phyloP scores from a whole-genome alignment of 2,797 vertebrate genomes.

The Pelobates cultripes region DNA sequence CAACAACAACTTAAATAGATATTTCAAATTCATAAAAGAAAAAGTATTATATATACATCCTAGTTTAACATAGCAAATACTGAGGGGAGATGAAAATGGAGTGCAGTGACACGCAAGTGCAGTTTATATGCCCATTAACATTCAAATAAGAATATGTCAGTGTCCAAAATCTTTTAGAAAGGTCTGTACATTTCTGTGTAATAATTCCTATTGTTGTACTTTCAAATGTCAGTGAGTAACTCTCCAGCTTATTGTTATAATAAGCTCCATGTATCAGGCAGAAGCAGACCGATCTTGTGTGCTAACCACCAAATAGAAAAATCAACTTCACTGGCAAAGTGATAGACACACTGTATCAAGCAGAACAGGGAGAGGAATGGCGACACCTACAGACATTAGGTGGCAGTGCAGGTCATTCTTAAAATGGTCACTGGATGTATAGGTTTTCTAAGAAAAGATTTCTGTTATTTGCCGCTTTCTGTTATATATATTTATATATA shows the following conservation, averaged over 20 bases:
- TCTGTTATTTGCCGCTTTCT: background rate
- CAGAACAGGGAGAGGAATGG: background rate
- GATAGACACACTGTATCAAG: background rate
- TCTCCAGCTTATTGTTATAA: background rate
- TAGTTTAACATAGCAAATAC: no score
- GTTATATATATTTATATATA: background rate
- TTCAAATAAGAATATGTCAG: background rate
- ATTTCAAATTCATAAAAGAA: no score
- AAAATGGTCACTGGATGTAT: no score
- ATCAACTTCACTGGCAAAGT: background rate
- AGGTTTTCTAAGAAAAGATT: no score
- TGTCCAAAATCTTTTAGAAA: background rate
- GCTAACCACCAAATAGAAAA: background rate
- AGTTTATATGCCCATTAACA: background rate
- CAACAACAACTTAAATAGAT: no score
- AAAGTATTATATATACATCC: no score
- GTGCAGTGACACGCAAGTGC: background rate
- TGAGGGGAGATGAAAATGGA: background rate
- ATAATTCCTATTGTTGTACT: background rate
- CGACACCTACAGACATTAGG: background rate
- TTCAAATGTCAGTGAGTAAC: background rate
- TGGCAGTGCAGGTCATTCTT: background rate
- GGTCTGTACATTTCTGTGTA: background rate
- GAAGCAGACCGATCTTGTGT: background rate
- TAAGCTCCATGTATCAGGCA: background rate